Conservation (phyloP, 1,140 invertebrate genomes). For the Drosophila oshimai region DNA sequence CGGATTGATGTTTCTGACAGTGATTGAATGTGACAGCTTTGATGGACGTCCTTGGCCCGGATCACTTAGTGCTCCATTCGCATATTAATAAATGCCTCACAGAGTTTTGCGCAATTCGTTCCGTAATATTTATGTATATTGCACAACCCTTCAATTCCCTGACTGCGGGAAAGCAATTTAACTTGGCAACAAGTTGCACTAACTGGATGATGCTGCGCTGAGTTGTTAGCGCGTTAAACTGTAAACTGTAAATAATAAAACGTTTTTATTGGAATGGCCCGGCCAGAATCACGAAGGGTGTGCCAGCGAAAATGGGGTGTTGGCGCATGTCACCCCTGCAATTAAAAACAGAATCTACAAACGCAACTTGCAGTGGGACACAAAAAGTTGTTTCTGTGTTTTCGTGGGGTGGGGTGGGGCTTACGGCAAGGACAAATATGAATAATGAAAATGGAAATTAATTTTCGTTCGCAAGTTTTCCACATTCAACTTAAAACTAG, state of each 20-base stretch:
- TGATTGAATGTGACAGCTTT: slow-evolving; percentile 63
- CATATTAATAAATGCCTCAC: slow-evolving; percentile 21
- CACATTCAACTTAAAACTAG: slow-evolving; percentile 50
- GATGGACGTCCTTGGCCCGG: slow-evolving; percentile 8
- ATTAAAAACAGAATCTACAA: slow-evolving; percentile 68
- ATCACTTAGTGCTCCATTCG: slow-evolving; percentile 3
- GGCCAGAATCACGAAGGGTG: slow-evolving; percentile 9
- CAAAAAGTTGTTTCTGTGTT: slow-evolving; percentile 42
- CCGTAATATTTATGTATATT: too few species aligned
- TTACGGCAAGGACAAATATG: slow-evolving; percentile 49
- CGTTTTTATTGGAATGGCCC: slow-evolving; percentile 62
- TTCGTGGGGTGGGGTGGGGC: not conserved
- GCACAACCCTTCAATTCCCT: not conserved
- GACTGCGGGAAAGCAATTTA: slow-evolving; percentile 50
- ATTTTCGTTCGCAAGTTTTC: slow-evolving; percentile 64
- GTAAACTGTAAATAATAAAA: slow-evolving; percentile 74
- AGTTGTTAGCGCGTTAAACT: slow-evolving; percentile 72
- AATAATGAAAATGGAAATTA: slow-evolving; percentile 73
- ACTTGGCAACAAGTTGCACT: slow-evolving; percentile 63
- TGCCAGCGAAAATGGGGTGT: too few species aligned
- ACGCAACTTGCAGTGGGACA: slow-evolving; percentile 41
- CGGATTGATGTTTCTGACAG: slow-evolving; percentile 44
- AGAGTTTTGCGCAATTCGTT: slow-evolving; percentile 22
- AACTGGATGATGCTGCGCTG: slow-evolving; percentile 43
- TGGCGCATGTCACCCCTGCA: slow-evolving; percentile 35